These are phyloP conservation scores for Ara ararauna DNA, from an alignment of 2,797 vertebrate genomes.

Conservation along the genomic window DNA sequence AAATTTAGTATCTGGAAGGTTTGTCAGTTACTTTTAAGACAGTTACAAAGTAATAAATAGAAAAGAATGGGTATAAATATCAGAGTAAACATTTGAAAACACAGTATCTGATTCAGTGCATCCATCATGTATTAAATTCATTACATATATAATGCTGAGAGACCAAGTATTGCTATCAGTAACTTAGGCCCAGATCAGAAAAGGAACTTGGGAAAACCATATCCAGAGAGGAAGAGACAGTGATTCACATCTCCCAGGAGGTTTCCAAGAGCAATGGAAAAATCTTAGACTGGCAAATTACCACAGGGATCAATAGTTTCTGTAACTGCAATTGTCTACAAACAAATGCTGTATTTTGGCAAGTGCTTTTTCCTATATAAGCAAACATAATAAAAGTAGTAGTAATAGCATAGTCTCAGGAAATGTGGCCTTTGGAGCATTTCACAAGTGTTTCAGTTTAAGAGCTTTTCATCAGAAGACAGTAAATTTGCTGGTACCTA, in stretches of 20 bases:
- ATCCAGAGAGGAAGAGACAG: neutral
- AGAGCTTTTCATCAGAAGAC: neutral
- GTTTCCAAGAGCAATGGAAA: neutral
- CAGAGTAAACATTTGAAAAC: neutral
- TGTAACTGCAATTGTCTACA: neutral
- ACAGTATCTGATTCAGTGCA: neutral
- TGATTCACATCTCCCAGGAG: neutral
- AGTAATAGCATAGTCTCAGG: neutral
- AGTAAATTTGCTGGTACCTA: neutral
- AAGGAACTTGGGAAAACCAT: neutral
- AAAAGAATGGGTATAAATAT: neutral
- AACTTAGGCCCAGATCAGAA: neutral
- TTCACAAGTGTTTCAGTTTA: neutral
- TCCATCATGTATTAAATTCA: neutral
- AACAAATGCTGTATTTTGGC: neutral
- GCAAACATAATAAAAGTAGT: neutral
- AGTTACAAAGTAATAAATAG: neutral
- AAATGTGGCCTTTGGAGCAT: neutral
- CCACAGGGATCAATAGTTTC: neutral
- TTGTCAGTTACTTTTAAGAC: neutral
- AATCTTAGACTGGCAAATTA: neutral
- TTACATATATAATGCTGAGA: neutral
- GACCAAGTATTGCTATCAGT: neutral
- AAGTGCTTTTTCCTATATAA: neutral
- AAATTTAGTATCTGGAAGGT: neutral